These are phyloP conservation scores for Metacarcinus magister DNA, from an alignment of 2,888 invertebrate species.

Conservation along the genomic window DNA sequence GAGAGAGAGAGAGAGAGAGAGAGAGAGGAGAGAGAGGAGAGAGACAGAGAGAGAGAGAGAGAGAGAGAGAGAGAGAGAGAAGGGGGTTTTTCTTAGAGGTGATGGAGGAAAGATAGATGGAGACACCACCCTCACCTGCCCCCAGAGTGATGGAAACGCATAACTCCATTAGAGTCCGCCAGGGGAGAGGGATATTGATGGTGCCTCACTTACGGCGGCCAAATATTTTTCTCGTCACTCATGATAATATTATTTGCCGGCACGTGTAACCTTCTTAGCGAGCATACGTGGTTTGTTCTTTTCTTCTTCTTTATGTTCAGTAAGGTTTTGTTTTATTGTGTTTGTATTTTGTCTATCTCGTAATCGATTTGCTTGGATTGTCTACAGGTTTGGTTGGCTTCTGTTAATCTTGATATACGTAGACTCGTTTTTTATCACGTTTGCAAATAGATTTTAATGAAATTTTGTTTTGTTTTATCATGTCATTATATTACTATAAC, in stretches of 20 bases:
- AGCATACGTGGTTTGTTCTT: not conserved
- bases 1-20: constrained; percentile 50
- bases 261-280: not conserved
- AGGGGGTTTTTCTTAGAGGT: not conserved
- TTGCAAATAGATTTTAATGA: too few species aligned
- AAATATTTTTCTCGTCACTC: constrained; percentile 38
- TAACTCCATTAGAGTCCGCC: constrained; percentile 36
- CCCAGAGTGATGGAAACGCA: constrained; percentile 26
- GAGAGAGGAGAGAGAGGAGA: constrained; percentile 42
- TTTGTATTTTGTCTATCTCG: not conserved
- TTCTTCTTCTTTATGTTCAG: not conserved
- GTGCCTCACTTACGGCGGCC: not conserved
- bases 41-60: constrained; percentile 59
- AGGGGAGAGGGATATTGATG: not conserved
- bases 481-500: not conserved
- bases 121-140: not conserved
- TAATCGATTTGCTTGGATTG: too few species aligned
- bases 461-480: too few species aligned
- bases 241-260: not conserved
- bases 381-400: too few species aligned
- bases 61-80: constrained; percentile 58
- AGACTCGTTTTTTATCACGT: too few species aligned
- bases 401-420: too few species aligned
- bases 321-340: not conserved
- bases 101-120: constrained; percentile 13